Evolutionary conservation across 2,888 invertebrate species (phyloP).

Genomic region (Coremacera marginata): DNA sequence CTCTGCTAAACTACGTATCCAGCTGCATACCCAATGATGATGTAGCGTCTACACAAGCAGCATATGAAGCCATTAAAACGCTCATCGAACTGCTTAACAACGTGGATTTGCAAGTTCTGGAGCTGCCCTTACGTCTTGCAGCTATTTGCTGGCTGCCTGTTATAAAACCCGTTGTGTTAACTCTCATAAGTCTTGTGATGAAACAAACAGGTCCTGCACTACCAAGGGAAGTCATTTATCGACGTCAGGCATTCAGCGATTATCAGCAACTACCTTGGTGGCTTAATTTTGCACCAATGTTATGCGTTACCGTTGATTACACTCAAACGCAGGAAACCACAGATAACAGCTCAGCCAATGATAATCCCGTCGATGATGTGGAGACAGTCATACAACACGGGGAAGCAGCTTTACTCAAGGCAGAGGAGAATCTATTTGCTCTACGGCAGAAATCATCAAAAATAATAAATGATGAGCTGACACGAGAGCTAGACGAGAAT

Average conservation of each 20-base stretch:
- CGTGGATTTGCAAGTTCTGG: constrained; percentile 42
- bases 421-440: constrained; percentile 45
- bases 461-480: constrained; percentile 41
- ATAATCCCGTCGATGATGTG: constrained; percentile 31
- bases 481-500: constrained; percentile 50
- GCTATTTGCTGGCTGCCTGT: constrained; percentile 58
- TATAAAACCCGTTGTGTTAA: constrained; percentile 57
- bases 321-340: not conserved
- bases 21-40: constrained; percentile 53
- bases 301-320: constrained; percentile 50
- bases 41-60: constrained; percentile 50
- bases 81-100: constrained; percentile 52
- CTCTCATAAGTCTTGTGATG: constrained; percentile 50
- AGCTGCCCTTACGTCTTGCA: constrained; percentile 37
- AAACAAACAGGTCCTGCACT: constrained; percentile 35
- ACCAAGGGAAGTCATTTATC: constrained; percentile 60
- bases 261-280: constrained; percentile 60
- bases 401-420: constrained; percentile 47
- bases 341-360: constrained; percentile 1
- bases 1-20: constrained; percentile 58
- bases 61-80: constrained; percentile 57
- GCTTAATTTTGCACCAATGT: constrained; percentile 53
- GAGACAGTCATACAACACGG: constrained; percentile 50
- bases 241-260: constrained; percentile 51
- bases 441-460: constrained; percentile 39